Evolutionary conservation across 2,888 invertebrate species (phyloP).

Genomic region (Branchinecta sandiegonensis): DNA sequence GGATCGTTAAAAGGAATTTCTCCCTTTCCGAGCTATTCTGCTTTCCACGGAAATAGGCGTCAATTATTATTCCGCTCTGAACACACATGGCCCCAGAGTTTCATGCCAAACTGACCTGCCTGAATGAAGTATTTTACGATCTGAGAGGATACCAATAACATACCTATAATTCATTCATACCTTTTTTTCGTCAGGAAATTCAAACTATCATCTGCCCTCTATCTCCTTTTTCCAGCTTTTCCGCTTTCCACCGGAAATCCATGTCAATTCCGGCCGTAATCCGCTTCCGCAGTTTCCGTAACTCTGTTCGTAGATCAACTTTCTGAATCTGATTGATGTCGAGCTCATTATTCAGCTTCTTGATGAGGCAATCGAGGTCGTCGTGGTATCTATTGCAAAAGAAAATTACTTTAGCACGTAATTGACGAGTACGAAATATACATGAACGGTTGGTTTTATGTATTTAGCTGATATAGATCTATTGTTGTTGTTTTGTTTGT

Average conservation of each 20-base stretch:
- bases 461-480: too few relatives aligned
- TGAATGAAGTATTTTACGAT: too few relatives aligned
- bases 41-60: too few relatives aligned
- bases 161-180: too few relatives aligned
- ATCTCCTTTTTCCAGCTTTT: slow-evolving; percentile 5
- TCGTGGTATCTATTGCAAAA: neutral
- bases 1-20: too few relatives aligned
- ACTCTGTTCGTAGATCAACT: neutral
- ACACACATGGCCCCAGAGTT: too few relatives aligned
- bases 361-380: neutral
- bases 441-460: neutral
- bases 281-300: neutral
- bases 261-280: neutral
- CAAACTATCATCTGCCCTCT: neutral
- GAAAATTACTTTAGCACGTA: too few relatives aligned
- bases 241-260: neutral
- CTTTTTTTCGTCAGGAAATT: neutral
- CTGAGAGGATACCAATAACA: too few relatives aligned
- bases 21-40: too few relatives aligned
- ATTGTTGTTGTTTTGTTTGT: too few relatives aligned
- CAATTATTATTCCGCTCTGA: too few relatives aligned
- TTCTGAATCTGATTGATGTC: neutral
- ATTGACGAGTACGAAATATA: neutral
- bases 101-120: too few relatives aligned
- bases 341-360: neutral